phyloP scores from a whole-genome alignment of 2,113 vertebrate species.

The Gnathonemus longibarbis region DNA sequence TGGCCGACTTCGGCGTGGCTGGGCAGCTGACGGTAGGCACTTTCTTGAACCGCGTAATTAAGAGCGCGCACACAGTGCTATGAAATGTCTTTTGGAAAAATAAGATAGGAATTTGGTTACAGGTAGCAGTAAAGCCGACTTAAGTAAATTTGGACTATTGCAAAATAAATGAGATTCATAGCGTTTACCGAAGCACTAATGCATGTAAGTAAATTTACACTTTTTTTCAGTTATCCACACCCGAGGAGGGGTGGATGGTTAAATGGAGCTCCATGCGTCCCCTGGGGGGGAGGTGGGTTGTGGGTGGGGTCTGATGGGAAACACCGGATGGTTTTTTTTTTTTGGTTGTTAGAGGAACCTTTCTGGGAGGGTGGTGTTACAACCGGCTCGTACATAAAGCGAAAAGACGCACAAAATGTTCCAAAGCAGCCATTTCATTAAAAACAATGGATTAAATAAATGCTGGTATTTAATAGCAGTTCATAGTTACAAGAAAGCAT shows the following conservation, averaged over 20 bases:
- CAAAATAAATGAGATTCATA: not conserved
- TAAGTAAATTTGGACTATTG: not conserved
- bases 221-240: not conserved
- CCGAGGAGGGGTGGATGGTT: not conserved
- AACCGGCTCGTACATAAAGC: not conserved
- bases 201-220: not conserved
- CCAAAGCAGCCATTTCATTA: not conserved
- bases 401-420: not conserved
- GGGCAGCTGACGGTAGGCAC: slow-evolving; percentile 81
- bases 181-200: not conserved
- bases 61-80: not conserved
- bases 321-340: not conserved
- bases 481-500: not conserved
- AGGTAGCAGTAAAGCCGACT: not conserved
- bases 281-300: not conserved
- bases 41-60: slow-evolving; percentile 34
- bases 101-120: not conserved
- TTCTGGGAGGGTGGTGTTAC: not conserved
- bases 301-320: too few relatives aligned
- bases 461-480: not conserved
- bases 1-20: slow-evolving; percentile 92
- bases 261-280: not conserved
- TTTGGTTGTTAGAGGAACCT: not conserved
- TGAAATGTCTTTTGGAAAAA: not conserved
- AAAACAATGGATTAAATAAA: not conserved